phyloP scores from a whole-genome alignment of 2,797 vertebrate genomes.

The Hylomyscus alleni region DNA sequence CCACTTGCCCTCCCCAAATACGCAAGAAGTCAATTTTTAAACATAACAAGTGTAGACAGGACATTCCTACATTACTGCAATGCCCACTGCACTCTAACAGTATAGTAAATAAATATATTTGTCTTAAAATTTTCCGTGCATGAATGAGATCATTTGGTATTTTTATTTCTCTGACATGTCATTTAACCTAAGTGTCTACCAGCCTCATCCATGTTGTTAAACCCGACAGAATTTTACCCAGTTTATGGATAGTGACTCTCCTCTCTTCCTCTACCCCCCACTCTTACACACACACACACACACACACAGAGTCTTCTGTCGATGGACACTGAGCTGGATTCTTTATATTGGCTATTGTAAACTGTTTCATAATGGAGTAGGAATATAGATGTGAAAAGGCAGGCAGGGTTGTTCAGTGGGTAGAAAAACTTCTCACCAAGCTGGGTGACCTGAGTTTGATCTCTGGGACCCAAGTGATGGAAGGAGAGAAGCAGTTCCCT shows the following conservation, averaged over 20 bases:
- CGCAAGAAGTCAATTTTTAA: not conserved
- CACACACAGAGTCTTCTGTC: not conserved
- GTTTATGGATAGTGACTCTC: not conserved
- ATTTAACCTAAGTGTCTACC: not conserved
- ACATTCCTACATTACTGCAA: not conserved
- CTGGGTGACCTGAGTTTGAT: not conserved
- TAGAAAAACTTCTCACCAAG: not conserved
- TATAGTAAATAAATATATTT: not conserved
- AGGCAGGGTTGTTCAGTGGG: not conserved
- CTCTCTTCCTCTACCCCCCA: not conserved
- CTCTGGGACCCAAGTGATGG: not conserved
- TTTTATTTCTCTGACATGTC: not conserved
- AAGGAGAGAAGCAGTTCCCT: not conserved
- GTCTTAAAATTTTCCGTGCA: not conserved
- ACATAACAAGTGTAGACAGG: not conserved
- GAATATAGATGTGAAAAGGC: not conserved
- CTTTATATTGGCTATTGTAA: not conserved
- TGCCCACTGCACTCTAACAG: not conserved
- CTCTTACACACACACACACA: not conserved
- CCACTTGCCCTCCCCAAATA: not conserved
- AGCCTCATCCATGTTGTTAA: not conserved
- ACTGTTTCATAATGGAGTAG: not conserved
- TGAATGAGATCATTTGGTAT: not conserved
- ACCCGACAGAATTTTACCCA: not conserved
- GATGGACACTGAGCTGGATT: not conserved